phyloP scores from a whole-genome alignment of 2,888 invertebrate genomes.

The Agrotis clavis region DNA sequence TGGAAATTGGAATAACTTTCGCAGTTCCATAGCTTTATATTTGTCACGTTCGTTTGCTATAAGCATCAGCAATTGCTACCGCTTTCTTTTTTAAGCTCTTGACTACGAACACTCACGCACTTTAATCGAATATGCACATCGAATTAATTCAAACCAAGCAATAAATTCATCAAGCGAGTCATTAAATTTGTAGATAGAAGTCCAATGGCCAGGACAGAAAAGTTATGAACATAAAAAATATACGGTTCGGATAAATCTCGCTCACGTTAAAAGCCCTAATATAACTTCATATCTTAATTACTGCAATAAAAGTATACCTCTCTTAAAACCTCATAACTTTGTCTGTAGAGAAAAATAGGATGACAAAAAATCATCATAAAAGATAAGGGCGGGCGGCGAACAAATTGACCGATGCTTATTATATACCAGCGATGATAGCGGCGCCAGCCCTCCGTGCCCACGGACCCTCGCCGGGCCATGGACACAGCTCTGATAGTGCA shows the following conservation, averaged over 20 bases:
- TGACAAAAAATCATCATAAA: slow-evolving; percentile 84
- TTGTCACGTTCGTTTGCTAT: slow-evolving; percentile 46
- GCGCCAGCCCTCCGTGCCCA: slow-evolving; percentile 66
- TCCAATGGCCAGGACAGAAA: slow-evolving; percentile 54
- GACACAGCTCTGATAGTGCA: slow-evolving; percentile 72
- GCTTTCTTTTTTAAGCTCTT: slow-evolving; percentile 45
- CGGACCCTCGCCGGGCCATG: slow-evolving; percentile 69
- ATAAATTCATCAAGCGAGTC: slow-evolving; percentile 51
- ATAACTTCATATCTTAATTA: slow-evolving; percentile 88
- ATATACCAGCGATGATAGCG: slow-evolving; percentile 78
- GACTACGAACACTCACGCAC: not conserved
- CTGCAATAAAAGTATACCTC: slow-evolving; percentile 87
- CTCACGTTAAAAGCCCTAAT: slow-evolving; percentile 85
- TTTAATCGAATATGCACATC: slow-evolving; percentile 32
- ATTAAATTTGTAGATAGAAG: slow-evolving; percentile 56
- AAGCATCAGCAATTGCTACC: slow-evolving; percentile 25
- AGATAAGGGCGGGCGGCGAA: slow-evolving; percentile 78
- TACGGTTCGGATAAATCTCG: slow-evolving; percentile 72
- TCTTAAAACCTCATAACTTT: slow-evolving; percentile 85
- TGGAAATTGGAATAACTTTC: slow-evolving; percentile 68
- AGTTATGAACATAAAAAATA: slow-evolving; percentile 74
- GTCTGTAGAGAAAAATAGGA: slow-evolving; percentile 82
- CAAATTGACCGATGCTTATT: slow-evolving; percentile 85
- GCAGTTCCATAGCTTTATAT: slow-evolving; percentile 59
- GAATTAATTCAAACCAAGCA: slow-evolving; percentile 29